Conservation (phyloP, 2,797 vertebrate species). For the Acanthiza pusilla region DNA sequence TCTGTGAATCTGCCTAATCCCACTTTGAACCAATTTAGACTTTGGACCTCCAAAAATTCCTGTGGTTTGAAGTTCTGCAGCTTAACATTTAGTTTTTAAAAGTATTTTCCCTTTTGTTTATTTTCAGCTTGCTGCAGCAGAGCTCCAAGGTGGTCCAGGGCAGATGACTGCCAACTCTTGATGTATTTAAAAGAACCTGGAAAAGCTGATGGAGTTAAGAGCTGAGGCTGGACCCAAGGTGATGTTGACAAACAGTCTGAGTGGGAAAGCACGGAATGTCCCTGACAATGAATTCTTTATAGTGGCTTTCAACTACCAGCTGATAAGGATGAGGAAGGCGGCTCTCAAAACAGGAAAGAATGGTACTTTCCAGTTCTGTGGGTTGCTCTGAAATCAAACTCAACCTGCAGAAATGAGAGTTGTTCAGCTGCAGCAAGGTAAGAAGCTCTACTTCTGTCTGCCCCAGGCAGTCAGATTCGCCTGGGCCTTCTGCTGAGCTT, state of each 20-base stretch:
- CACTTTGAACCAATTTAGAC: not conserved
- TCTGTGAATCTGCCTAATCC: not conserved
- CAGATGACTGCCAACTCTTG: not conserved
- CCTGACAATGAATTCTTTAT: not conserved
- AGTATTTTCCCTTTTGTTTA: not conserved
- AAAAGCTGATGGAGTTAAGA: not conserved
- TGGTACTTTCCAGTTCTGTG: not conserved
- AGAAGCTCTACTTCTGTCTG: not conserved
- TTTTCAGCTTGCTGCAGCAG: not conserved
- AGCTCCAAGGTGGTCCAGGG: not conserved
- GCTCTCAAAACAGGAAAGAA: not conserved
- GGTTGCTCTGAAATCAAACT: not conserved
- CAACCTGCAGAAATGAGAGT: not conserved
- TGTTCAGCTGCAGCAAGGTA: not conserved
- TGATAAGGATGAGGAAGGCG: not conserved
- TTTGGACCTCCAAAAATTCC: not conserved
- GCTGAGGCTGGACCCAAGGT: not conserved
- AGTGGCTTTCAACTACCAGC: not conserved
- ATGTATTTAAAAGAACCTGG: not conserved
- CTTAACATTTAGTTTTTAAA: not conserved
- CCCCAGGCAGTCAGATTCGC: not conserved
- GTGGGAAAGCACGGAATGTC: not conserved
- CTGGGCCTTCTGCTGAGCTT: not conserved
- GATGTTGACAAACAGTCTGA: not conserved
- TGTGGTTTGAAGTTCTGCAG: not conserved